Conservation (phyloP, 2,888 invertebrate genomes). For the Caenorhabditis macrosperma region DNA sequence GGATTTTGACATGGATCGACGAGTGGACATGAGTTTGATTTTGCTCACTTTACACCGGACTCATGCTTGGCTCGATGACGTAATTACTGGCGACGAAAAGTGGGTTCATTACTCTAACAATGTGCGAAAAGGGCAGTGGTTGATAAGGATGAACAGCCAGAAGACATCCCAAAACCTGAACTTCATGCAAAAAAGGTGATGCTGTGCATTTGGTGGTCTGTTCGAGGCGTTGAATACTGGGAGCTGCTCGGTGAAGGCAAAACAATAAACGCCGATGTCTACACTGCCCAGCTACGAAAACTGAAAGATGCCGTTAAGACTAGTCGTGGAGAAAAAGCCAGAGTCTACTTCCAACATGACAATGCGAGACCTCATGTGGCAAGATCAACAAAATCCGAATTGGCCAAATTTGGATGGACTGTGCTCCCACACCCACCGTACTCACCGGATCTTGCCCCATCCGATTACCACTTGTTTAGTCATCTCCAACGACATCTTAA, state of each 20-base stretch:
- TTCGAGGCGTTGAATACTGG: too few relatives aligned
- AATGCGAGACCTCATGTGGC: slow-evolving; percentile 15
- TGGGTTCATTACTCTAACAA: too few relatives aligned
- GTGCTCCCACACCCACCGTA: too few relatives aligned
- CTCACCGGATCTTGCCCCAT: slow-evolving; percentile 20
- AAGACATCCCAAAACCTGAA: slow-evolving; percentile 7
- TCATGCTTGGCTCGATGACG: not conserved
- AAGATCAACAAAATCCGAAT: not conserved
- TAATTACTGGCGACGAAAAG: slow-evolving; percentile 6
- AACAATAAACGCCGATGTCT: slow-evolving; percentile 15
- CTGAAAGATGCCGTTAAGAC: not conserved
- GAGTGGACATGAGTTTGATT: not conserved
- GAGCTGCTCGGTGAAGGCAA: too few relatives aligned
- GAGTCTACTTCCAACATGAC: slow-evolving; percentile 10
- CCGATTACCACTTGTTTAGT: not conserved
- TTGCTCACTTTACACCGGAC: not conserved
- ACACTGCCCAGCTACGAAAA: slow-evolving; percentile 7
- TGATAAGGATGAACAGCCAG: not conserved
- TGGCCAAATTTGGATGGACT: not conserved
- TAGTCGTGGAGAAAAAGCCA: not conserved
- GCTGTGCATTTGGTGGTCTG: too few relatives aligned
- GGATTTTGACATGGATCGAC: not conserved
- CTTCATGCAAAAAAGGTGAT: slow-evolving; percentile 20
- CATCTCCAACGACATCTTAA: slow-evolving; percentile 13
- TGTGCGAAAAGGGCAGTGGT: too few relatives aligned